phyloP scores from a whole-genome alignment of 2,113 vertebrate species.

The Myotis lucifugus region DNA sequence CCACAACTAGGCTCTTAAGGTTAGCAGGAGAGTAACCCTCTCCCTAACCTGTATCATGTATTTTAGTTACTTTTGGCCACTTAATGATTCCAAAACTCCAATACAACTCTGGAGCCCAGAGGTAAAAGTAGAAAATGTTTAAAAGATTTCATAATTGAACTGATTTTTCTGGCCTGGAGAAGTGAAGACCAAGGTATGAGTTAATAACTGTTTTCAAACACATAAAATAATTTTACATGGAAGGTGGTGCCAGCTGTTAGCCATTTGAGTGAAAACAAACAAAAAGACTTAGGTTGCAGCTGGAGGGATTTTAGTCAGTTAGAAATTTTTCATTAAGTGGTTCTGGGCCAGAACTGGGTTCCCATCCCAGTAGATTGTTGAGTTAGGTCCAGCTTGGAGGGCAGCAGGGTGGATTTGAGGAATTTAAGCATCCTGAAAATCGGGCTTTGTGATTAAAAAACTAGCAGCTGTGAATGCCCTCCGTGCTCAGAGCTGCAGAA shows the following conservation, averaged over 20 bases:
- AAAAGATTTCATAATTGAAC: constrained; percentile 50
- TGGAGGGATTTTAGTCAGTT: constrained; percentile 69
- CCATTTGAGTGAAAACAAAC: constrained; percentile 74
- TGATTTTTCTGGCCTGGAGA: constrained; percentile 62
- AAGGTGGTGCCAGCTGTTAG: constrained; percentile 76
- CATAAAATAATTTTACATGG: constrained; percentile 68
- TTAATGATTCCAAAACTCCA: constrained; percentile 10
- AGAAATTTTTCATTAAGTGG: constrained; percentile 68
- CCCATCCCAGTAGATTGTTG: constrained; percentile 61
- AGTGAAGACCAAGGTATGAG: constrained; percentile 59
- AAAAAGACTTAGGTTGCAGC: constrained; percentile 70
- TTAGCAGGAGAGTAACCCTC: neutral
- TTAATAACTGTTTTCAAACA: constrained; percentile 75
- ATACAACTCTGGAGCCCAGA: neutral
- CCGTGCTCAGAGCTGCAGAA: constrained; percentile 47
- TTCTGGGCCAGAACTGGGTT: constrained; percentile 70
- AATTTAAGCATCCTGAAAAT: constrained; percentile 61
- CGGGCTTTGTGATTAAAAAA: neutral
- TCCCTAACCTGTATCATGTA: neutral
- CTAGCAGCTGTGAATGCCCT: constrained; percentile 81
- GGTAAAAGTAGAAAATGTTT: constrained; percentile 56
- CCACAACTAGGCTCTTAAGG: neutral
- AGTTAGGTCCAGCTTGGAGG: constrained; percentile 68
- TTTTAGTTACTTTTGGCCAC: constrained; percentile 8
- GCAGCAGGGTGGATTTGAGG: constrained; percentile 52